Evolutionary conservation across 2,113 vertebrate species (phyloP).

Genomic region (Marcusenius ussheri): DNA sequence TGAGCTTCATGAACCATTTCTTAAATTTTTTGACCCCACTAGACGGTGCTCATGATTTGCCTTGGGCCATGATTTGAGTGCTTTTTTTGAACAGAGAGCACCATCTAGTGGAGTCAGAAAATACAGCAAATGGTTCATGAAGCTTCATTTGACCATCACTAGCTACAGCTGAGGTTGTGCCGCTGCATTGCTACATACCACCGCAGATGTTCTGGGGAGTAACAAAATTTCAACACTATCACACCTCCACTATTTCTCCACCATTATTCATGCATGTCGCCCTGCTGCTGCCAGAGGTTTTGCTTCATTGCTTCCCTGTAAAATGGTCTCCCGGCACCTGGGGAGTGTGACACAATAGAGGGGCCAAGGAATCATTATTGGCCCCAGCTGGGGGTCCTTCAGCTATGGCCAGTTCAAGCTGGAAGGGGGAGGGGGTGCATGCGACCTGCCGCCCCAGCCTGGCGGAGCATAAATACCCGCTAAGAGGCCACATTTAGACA

Average conservation of each 20-base stretch:
- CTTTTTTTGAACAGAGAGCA: neutral
- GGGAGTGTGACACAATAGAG: conserved; percentile 9
- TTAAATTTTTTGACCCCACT: neutral
- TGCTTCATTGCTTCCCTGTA: neutral
- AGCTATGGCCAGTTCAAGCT: neutral
- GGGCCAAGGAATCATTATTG: conserved; percentile 15
- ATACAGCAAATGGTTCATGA: neutral
- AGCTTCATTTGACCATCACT: neutral
- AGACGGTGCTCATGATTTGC: neutral
- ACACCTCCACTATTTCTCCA: neutral
- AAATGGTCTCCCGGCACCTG: conserved; percentile 3
- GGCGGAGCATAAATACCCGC: neutral
- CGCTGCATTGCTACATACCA: neutral
- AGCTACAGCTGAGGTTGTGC: neutral
- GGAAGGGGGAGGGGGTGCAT: neutral
- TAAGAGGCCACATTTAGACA: neutral
- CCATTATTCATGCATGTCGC: neutral
- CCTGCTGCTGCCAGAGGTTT: neutral
- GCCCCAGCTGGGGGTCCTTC: conserved; percentile 15
- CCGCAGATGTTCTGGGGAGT: neutral
- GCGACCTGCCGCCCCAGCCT: neutral
- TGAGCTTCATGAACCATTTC: neutral
- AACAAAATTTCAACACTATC: neutral
- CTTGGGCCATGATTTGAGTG: neutral
- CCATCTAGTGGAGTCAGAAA: neutral